Conservation (phyloP, 2,888 invertebrate species). For the Machimus rusticus region DNA sequence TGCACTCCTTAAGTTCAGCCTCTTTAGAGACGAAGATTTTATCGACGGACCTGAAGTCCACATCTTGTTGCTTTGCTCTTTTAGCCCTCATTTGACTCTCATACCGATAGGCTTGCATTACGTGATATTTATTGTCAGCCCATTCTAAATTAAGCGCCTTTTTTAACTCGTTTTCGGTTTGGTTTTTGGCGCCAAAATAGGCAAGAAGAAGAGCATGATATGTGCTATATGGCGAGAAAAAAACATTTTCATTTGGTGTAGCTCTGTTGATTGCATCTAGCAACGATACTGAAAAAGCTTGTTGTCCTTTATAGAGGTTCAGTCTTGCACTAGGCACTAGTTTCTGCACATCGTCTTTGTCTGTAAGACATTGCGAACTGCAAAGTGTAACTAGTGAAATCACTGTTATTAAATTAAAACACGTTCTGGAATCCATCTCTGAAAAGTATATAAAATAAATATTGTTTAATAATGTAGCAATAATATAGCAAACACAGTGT, state of each 20-base stretch:
- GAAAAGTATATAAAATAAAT: not conserved
- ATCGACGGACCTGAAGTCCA: conserved; percentile 81
- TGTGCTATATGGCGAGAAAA: conserved; percentile 88
- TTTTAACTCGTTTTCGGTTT: conserved; percentile 68
- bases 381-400: not conserved
- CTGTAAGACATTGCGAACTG: conserved; percentile 39
- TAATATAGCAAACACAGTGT: too few relatives aligned
- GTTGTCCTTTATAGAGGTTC: conserved; percentile 68
- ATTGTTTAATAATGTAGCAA: not conserved
- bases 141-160: conserved; percentile 56
- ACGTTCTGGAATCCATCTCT: not conserved
- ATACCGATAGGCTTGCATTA: conserved; percentile 75
- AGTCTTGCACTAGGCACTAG: conserved; percentile 40
- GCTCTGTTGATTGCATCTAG: conserved; percentile 72
- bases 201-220: conserved; percentile 81
- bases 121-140: conserved; percentile 71
- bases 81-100: conserved; percentile 70
- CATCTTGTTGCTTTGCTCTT: conserved; percentile 68
- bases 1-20: conserved; percentile 67
- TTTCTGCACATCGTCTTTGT: conserved; percentile 30
- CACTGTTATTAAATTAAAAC: not conserved
- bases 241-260: conserved; percentile 76
- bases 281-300: conserved; percentile 75
- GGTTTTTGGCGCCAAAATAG: conserved; percentile 77
- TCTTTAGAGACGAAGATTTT: conserved; percentile 71